phyloP scores from a whole-genome alignment of 2,888 invertebrate genomes.

The Celastrina argiolus region DNA sequence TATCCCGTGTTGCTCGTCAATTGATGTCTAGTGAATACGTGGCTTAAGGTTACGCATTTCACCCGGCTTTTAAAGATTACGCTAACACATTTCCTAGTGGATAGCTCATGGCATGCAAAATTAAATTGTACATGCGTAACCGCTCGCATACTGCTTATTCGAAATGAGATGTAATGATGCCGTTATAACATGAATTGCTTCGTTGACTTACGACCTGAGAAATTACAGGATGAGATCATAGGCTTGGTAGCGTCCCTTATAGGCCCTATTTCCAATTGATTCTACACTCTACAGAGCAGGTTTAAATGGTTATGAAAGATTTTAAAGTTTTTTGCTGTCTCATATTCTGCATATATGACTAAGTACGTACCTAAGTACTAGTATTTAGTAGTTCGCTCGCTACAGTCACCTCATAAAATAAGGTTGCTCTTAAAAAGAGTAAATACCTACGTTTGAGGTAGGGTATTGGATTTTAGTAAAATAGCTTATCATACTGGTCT shows the following conservation, averaged over 20 bases:
- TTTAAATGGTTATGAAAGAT: not conserved
- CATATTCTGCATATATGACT: no score
- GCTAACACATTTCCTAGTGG: constrained; percentile 19
- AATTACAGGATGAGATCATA: constrained; percentile 14
- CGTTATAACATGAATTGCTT: constrained; percentile 22
- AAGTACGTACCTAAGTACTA: no score
- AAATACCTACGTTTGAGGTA: no score
- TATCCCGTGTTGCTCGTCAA: no score
- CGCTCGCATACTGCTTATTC: constrained; percentile 20
- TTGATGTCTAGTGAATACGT: no score
- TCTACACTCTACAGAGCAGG: not conserved
- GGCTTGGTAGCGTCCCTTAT: not conserved
- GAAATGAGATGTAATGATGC: constrained; percentile 23
- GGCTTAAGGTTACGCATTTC: not conserved
- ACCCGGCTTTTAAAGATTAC: constrained; percentile 18
- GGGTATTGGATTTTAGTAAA: no score
- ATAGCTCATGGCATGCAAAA: constrained; percentile 22
- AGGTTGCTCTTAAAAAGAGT: no score
- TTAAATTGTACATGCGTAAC: constrained; percentile 23
- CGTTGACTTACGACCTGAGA: constrained; percentile 21
- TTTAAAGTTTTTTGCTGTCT: no score
- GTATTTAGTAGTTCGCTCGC: no score
- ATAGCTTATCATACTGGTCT: no score
- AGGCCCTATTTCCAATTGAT: not conserved
- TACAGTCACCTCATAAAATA: no score